Percentiles rank a stretch among this genome's conserved stretches.
Evolutionary conservation across 2,113 vertebrate genomes (phyloP).

Genomic region (Nansenia antarctica): DNA sequence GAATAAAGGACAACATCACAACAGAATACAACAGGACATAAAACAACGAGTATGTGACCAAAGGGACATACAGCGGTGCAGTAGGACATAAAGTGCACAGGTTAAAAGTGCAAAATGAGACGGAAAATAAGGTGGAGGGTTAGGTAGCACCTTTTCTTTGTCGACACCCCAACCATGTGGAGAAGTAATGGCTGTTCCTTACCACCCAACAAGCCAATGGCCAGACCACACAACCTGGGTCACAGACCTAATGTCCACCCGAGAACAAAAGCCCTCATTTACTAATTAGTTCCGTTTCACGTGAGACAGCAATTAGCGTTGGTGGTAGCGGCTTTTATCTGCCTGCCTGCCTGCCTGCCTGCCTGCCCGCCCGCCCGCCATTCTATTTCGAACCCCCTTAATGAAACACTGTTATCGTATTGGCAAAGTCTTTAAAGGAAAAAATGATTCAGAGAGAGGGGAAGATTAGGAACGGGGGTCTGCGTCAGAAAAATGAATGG

Average conservation of each 20-base stretch:
- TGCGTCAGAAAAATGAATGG: conserved; percentile 20
- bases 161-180: too few species aligned
- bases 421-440: conserved; percentile 1
- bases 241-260: neutral
- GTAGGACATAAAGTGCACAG: too few species aligned
- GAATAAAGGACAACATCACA: too few species aligned
- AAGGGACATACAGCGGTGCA: too few species aligned
- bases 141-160: too few species aligned
- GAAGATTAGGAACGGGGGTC: conserved; percentile 45
- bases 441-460: neutral
- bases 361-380: too few species aligned
- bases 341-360: too few species aligned
- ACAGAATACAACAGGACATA: too few species aligned
- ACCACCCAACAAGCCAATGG: neutral
- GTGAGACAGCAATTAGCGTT: neutral
- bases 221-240: neutral
- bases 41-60: too few species aligned
- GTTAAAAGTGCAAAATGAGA: too few species aligned
- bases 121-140: too few species aligned
- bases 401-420: conserved; percentile 40
- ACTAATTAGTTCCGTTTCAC: neutral
- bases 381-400: conserved; percentile 39
- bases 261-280: neutral
- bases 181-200: neutral
- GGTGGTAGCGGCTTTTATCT: conserved; percentile 8